These are phyloP conservation scores for Agrochola macilenta DNA, from an alignment of 2,888 invertebrate species.

Conservation along the genomic window DNA sequence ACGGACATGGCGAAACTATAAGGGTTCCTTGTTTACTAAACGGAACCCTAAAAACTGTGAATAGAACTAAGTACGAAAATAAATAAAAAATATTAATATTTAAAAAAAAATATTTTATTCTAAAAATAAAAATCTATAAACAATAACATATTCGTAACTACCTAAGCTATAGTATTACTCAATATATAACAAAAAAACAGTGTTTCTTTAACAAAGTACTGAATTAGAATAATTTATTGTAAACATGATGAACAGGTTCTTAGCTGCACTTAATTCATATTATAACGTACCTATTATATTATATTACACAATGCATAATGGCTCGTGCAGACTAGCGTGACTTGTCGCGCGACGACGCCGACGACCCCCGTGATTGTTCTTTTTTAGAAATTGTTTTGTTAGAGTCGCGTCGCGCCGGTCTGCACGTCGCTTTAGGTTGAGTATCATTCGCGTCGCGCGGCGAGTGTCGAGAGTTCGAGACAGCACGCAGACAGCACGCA, in stretches of 20 bases:
- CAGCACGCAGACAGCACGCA: neutral
- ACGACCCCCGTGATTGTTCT: too few relatives aligned
- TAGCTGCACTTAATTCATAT: constrained; percentile 2
- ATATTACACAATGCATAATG: neutral
- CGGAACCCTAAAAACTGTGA: too few relatives aligned
- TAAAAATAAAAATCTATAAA: constrained; percentile 56
- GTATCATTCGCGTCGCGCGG: constrained; percentile 16
- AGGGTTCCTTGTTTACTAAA: too few relatives aligned
- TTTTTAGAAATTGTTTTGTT: too few relatives aligned
- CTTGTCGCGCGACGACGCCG: too few relatives aligned
- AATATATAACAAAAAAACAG: constrained; percentile 34
- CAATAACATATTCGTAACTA: constrained; percentile 54
- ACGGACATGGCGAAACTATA: too few relatives aligned
- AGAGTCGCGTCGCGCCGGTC: too few relatives aligned
- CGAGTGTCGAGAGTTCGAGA: neutral
- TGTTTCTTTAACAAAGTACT: constrained; percentile 17
- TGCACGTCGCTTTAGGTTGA: too few relatives aligned
- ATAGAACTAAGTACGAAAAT: neutral
- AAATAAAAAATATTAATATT: constrained; percentile 20
- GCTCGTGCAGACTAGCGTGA: too few relatives aligned
- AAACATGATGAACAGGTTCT: constrained; percentile 1
- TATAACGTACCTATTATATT: neutral
- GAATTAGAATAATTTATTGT: constrained; percentile 15
- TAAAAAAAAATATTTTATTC: constrained; percentile 51
- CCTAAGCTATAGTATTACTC: constrained; percentile 20